Conservation (phyloP, 2,113 vertebrate genomes). For the Tetrao urogallus region DNA sequence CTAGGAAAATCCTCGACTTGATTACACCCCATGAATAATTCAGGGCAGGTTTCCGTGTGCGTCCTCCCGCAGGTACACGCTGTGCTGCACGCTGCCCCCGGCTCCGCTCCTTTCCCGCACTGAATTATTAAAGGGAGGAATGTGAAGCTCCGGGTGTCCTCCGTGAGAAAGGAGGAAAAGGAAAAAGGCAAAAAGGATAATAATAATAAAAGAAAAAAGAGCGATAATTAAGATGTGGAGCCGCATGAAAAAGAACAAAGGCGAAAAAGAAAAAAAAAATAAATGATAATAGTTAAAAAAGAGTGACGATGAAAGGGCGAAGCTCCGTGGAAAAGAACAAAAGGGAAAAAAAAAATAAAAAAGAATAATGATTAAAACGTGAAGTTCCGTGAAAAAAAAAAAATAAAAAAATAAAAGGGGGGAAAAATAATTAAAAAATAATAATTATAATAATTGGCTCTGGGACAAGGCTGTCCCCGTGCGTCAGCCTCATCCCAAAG, state of each 20-base stretch:
- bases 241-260: too few species aligned
- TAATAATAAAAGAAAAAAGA: too few species aligned
- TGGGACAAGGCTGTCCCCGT: slow-evolving; percentile 10
- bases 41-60: slow-evolving; percentile 65
- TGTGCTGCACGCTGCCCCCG: background rate
- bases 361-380: too few species aligned
- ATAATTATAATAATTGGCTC: background rate
- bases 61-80: slow-evolving; percentile 61
- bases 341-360: background rate
- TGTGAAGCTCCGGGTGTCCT: too few species aligned
- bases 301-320: background rate
- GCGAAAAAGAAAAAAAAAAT: too few species aligned
- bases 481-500: slow-evolving; percentile 42
- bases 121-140: slow-evolving; percentile 57
- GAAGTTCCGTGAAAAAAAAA: too few species aligned
- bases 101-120: background rate
- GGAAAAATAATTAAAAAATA: too few species aligned
- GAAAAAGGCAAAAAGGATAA: background rate
- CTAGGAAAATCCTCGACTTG: slow-evolving; percentile 72
- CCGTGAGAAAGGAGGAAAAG: background rate
- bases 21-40: slow-evolving; percentile 72
- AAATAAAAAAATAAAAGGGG: too few species aligned
- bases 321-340: background rate
- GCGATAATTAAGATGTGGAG: too few species aligned
- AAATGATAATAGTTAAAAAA: too few species aligned